phyloP scores from a whole-genome alignment of 1,140 invertebrate species.

The Magallana gigas region DNA sequence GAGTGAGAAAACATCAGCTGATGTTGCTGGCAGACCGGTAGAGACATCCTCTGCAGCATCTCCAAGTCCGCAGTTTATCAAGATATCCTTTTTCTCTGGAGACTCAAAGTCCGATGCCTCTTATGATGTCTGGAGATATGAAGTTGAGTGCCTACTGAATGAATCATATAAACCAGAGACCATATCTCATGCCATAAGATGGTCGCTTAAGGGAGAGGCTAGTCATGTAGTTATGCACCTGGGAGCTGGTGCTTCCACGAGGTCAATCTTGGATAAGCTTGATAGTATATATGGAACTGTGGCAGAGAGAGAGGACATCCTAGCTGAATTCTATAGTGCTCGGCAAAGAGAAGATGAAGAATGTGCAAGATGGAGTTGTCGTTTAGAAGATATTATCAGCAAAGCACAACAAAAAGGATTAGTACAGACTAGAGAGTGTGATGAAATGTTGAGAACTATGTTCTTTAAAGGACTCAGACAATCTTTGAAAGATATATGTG shows the following conservation, averaged over 20 bases:
- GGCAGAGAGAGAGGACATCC: constrained; percentile 22
- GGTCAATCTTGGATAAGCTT: constrained; percentile 39
- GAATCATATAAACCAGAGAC: neutral
- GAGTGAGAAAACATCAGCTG: neutral
- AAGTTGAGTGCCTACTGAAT: constrained; percentile 44
- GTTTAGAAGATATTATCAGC: constrained; percentile 51
- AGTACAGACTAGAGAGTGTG: neutral
- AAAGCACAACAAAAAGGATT: constrained; percentile 38
- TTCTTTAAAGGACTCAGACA: constrained; percentile 48
- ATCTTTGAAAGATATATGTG: constrained; percentile 44
- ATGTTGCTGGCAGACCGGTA: neutral
- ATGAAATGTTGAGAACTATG: constrained; percentile 44
- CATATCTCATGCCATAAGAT: constrained; percentile 43
- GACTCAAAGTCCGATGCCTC: constrained; percentile 45
- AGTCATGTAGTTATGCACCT: constrained; percentile 46
- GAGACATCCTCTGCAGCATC: neutral
- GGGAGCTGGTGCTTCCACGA: constrained; percentile 26
- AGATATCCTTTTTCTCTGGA: constrained; percentile 42
- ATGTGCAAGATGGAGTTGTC: constrained; percentile 49
- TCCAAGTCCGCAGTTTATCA: neutral
- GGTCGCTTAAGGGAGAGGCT: constrained; percentile 51
- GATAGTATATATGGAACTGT: constrained; percentile 55
- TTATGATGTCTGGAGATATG: constrained; percentile 53
- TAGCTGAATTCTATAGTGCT: constrained; percentile 53
- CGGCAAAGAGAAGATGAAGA: constrained; percentile 46